Conservation (phyloP, 2,113 vertebrate genomes). For the Taxidea taxus region DNA sequence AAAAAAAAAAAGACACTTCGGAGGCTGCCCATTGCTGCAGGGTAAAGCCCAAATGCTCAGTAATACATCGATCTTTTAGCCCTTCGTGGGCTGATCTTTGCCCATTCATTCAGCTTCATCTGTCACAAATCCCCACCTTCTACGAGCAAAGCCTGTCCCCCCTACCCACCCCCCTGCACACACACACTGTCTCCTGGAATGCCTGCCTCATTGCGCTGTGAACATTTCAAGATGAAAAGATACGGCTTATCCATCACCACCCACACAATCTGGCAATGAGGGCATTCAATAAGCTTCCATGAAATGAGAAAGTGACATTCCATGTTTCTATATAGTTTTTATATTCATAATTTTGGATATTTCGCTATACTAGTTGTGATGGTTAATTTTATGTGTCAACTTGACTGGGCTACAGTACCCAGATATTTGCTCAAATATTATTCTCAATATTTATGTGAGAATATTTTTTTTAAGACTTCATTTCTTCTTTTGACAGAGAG, state of each 20-base stretch:
- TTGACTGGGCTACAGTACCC: background rate
- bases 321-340: background rate
- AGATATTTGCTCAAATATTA: background rate
- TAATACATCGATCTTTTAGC: background rate
- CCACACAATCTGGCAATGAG: background rate
- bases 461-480: no score
- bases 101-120: background rate
- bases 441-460: background rate
- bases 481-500: no score
- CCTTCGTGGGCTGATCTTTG: background rate
- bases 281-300: background rate
- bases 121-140: background rate
- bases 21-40: background rate
- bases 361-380: background rate
- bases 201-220: background rate
- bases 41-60: background rate
- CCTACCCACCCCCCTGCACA: no score
- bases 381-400: background rate
- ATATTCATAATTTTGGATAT: background rate
- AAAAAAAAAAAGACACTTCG: background rate
- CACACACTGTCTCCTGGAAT: background rate
- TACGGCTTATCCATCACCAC: background rate
- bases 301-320: background rate
- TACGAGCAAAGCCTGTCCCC: no score
- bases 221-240: background rate